Conservation (phyloP, 92 coral and sea anemone species). For the Pocillopora grandis region DNA sequence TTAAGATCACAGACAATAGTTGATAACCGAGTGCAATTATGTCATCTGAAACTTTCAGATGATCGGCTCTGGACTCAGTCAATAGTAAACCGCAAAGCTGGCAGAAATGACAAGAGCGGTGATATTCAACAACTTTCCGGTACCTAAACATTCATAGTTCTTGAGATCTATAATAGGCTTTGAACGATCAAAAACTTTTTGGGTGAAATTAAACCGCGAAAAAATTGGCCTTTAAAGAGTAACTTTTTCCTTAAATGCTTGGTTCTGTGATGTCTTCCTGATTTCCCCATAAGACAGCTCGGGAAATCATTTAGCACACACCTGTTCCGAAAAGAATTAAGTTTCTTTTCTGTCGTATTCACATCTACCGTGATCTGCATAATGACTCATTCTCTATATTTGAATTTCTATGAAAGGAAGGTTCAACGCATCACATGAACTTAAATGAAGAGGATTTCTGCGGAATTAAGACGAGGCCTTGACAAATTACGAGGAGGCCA, state of each 20-base stretch:
- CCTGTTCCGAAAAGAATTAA: constrained; percentile 32
- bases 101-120: neutral
- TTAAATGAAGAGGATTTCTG: constrained; percentile 1
- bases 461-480: neutral
- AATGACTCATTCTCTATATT: neutral
- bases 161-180: no score
- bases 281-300: neutral
- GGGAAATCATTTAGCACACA: neutral
- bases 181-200: no score
- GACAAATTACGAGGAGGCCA: neutral
- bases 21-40: neutral
- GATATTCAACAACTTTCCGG: neutral
- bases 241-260: neutral
- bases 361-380: neutral
- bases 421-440: neutral
- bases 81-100: constrained; percentile 2
- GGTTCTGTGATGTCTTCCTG: neutral
- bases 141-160: neutral
- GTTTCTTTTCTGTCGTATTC: constrained; percentile 1
- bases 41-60: neutral
- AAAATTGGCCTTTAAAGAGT: no score
- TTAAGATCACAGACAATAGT: constrained; percentile 4
- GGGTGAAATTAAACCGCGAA: no score
- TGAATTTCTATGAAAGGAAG: neutral
- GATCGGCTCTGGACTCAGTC: constrained; percentile 7